A percentile compares a stretch with the other conserved stretches of the same genome.
Evolutionary conservation across 2,797 vertebrate species (phyloP).

Genomic region (Anabas testudineus): DNA sequence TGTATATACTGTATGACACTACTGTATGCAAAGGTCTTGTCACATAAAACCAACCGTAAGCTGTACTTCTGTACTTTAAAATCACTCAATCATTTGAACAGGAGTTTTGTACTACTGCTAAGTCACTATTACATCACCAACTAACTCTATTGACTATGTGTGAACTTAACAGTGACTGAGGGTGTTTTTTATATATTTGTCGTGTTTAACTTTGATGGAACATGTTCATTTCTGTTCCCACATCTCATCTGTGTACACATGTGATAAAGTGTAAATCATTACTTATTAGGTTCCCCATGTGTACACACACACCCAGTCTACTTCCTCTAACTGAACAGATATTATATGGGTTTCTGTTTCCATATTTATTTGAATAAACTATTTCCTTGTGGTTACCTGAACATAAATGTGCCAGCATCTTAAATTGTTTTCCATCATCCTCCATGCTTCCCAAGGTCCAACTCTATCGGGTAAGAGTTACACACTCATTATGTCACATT

Average conservation of each 20-base stretch:
- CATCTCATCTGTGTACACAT: background rate
- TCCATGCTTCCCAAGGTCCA: slow-evolving; percentile 88
- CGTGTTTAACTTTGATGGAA: slow-evolving; percentile 5
- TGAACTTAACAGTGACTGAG: background rate
- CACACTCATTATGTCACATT: slow-evolving; percentile 33
- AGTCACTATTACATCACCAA: background rate
- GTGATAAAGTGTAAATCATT: background rate
- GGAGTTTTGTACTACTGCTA: slow-evolving; percentile 3
- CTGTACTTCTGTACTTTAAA: too few relatives aligned
- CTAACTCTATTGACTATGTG: background rate
- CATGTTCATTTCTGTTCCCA: background rate
- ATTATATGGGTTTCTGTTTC: background rate
- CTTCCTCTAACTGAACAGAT: background rate
- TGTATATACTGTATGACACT: too few relatives aligned
- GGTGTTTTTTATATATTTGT: background rate
- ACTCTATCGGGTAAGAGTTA: slow-evolving; percentile 93
- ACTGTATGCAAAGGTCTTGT: too few relatives aligned
- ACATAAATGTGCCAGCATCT: slow-evolving; percentile 13
- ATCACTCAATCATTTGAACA: too few relatives aligned
- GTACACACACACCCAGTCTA: background rate
- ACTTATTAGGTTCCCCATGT: background rate
- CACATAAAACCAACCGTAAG: too few relatives aligned
- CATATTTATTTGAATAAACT: background rate
- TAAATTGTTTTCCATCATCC: slow-evolving; percentile 57
- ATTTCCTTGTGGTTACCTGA: background rate